Conservation (phyloP, 2,797 vertebrate species). For the Siniperca undulata region DNA sequence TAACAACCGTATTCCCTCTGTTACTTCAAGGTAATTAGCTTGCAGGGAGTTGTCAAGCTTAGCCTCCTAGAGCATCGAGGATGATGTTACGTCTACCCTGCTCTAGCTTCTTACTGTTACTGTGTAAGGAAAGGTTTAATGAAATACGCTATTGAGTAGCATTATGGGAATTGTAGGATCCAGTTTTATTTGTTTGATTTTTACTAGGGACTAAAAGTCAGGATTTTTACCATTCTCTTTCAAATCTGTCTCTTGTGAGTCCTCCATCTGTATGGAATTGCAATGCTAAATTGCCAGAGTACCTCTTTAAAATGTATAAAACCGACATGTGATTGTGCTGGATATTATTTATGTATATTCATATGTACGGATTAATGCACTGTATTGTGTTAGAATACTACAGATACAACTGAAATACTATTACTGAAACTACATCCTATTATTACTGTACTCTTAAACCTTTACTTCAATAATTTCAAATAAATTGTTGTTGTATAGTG, state of each 20-base stretch:
- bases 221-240: neutral
- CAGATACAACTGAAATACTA: neutral
- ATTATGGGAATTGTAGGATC: neutral
- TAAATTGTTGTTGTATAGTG: fast-evolving
- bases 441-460: neutral
- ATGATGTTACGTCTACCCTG: too few species aligned
- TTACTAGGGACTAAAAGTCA: neutral
- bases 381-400: neutral
- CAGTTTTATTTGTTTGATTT: neutral
- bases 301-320: too few species aligned
- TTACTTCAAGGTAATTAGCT: too few species aligned
- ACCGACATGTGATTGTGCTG: too few species aligned
- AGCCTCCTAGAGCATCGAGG: too few species aligned
- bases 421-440: neutral
- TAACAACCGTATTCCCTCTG: too few species aligned
- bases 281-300: too few species aligned
- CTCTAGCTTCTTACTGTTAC: too few species aligned
- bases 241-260: neutral
- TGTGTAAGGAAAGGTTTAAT: too few species aligned
- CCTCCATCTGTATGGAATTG: neutral
- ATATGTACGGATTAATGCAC: neutral
- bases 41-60: too few species aligned
- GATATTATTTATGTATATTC: too few species aligned
- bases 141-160: too few species aligned
- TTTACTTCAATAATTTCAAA: neutral